phyloP scores from a whole-genome alignment of 2,113 vertebrate species.

The Diadophis punctatus region DNA sequence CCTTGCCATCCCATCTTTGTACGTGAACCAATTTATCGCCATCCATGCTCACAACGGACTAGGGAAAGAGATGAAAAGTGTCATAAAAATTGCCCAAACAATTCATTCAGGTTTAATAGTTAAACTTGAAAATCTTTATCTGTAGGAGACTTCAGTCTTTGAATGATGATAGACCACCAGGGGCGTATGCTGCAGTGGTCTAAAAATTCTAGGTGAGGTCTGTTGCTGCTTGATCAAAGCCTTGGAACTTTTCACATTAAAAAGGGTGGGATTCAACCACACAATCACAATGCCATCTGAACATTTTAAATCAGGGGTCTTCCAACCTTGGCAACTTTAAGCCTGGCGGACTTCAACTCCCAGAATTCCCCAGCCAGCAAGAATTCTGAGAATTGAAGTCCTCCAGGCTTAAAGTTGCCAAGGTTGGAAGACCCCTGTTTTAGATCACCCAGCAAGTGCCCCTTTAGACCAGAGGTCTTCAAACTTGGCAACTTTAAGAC shows the following conservation, averaged over 20 bases:
- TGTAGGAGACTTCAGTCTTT: neutral
- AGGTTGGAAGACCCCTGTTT: neutral
- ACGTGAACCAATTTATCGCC: slow-evolving; percentile 87
- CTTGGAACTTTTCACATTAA: neutral
- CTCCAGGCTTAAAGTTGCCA: too few species aligned
- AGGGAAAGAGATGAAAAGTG: slow-evolving; percentile 40
- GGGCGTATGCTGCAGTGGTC: neutral
- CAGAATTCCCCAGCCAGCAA: too few species aligned
- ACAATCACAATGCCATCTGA: neutral
- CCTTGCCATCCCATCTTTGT: slow-evolving; percentile 95
- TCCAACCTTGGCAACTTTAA: too few species aligned
- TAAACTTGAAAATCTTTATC: neutral
- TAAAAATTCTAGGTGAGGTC: neutral
- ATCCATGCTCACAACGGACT: slow-evolving; percentile 87
- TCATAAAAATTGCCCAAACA: slow-evolving; percentile 24
- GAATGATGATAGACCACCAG: neutral
- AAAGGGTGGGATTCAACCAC: neutral
- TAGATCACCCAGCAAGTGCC: neutral
- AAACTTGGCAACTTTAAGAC: too few species aligned
- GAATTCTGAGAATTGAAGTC: too few species aligned
- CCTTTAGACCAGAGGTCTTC: neutral
- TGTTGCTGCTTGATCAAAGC: neutral
- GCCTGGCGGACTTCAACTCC: too few species aligned
- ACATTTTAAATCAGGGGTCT: neutral
- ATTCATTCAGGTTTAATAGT: neutral